Conservation (phyloP, 2,888 invertebrate genomes). For the Pseudococcus jackbeardsleyi region DNA sequence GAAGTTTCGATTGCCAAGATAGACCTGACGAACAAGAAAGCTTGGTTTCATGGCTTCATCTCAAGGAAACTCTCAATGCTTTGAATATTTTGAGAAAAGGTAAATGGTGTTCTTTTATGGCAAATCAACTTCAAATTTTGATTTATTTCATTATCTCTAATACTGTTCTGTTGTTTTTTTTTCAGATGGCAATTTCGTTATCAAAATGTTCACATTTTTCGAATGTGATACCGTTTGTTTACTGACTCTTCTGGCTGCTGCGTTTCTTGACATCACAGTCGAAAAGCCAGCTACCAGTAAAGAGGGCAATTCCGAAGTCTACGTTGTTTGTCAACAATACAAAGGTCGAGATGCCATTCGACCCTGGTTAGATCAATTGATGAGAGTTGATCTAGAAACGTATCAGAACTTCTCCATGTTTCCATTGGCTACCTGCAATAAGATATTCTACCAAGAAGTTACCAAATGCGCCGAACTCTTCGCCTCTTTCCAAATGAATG, state of each 20-base stretch:
- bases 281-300: constrained; percentile 95
- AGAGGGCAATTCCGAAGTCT: constrained; percentile 94
- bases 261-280: constrained; percentile 81
- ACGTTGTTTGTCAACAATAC: constrained; percentile 81
- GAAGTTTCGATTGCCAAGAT: constrained; percentile 89
- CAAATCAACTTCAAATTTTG: too few species aligned
- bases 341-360: constrained; percentile 60
- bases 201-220: constrained; percentile 93
- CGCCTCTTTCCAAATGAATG: not conserved
- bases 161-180: constrained; percentile 67
- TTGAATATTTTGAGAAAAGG: constrained; percentile 69
- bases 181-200: constrained; percentile 81
- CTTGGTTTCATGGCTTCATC: constrained; percentile 82
- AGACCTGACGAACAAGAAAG: constrained; percentile 90
- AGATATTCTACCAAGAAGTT: constrained; percentile 35
- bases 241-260: constrained; percentile 82
- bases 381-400: constrained; percentile 58
- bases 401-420: constrained; percentile 55
- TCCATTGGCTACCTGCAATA: not conserved
- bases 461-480: not conserved
- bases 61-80: constrained; percentile 76
- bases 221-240: constrained; percentile 85
- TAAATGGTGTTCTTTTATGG: not conserved
- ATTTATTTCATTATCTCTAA: not conserved
- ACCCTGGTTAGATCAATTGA: constrained; percentile 70